Conservation (phyloP, 2,888 invertebrate species). For the Eupithecia tripunctaria region DNA sequence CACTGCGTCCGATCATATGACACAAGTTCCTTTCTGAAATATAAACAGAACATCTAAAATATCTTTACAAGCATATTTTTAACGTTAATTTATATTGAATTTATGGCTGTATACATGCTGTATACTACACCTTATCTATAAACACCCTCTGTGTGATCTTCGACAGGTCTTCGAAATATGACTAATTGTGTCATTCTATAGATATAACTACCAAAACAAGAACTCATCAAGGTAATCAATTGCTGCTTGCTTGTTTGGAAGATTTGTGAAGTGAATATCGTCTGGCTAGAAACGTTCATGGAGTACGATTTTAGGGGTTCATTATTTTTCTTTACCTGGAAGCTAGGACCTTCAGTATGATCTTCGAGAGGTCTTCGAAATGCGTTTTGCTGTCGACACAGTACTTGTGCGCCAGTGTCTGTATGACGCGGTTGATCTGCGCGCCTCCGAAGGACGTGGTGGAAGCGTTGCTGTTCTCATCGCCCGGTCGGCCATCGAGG, state of each 20-base stretch:
- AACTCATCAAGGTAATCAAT: too few relatives aligned
- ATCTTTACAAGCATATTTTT: not conserved
- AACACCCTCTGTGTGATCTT: too few relatives aligned
- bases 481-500: constrained; percentile 86
- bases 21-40: constrained; percentile 90
- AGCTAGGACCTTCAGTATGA: constrained; percentile 95
- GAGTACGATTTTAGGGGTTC: too few relatives aligned
- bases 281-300: too few relatives aligned
- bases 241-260: too few relatives aligned
- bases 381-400: constrained; percentile 97
- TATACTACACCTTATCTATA: too few relatives aligned
- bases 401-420: constrained; percentile 96
- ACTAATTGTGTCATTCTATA: too few relatives aligned
- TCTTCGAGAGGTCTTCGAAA: constrained; percentile 96
- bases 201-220: too few relatives aligned
- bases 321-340: constrained; percentile 81
- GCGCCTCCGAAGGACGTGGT: constrained; percentile 84
- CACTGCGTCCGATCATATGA: constrained; percentile 95
- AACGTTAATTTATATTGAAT: too few relatives aligned
- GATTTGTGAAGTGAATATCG: too few relatives aligned
- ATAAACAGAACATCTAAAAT: constrained; percentile 14
- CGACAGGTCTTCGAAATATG: too few relatives aligned
- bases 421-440: constrained; percentile 96
- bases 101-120: too few relatives aligned
- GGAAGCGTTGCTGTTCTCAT: constrained; percentile 78